These are phyloP conservation scores for Holocentrus rufus DNA, from an alignment of 2,797 vertebrate species.

Conservation along the genomic window DNA sequence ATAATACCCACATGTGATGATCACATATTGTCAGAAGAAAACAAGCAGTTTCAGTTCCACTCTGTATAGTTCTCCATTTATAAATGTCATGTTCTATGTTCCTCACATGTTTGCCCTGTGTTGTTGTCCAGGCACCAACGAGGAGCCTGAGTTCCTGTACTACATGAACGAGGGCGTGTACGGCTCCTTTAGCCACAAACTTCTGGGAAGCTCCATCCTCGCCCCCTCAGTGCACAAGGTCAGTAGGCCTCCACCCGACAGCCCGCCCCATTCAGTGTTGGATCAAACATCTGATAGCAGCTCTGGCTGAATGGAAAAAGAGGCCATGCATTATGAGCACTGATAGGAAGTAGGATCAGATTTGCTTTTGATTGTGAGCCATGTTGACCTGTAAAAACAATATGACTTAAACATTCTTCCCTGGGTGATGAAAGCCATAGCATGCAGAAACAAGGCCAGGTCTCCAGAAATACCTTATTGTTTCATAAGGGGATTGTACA, in stretches of 20 bases:
- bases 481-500: not conserved
- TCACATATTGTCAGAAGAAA: constrained; percentile 23
- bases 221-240: constrained; percentile 97
- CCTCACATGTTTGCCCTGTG: constrained; percentile 29
- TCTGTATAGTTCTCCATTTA: not conserved
- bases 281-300: constrained; percentile 39
- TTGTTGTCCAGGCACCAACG: constrained; percentile 74
- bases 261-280: constrained; percentile 27
- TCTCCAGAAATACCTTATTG: not conserved
- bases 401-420: not conserved
- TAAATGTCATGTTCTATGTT: constrained; percentile 20
- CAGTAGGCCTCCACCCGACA: constrained; percentile 55
- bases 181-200: constrained; percentile 94
- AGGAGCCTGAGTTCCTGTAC: constrained; percentile 90
- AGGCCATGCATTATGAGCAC: constrained; percentile 32
- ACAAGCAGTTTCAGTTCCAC: not conserved
- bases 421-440: not conserved
- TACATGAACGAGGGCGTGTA: constrained; percentile 98
- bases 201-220: constrained; percentile 90
- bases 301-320: constrained; percentile 13
- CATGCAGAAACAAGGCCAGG: not conserved
- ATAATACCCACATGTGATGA: not conserved
- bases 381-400: not conserved
- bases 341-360: constrained; percentile 11
- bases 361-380: not conserved